Percentiles rank a stretch among this genome's conserved stretches.
Conservation (phyloP, 2,113 vertebrate genomes). For the Podarcis cretensis region DNA sequence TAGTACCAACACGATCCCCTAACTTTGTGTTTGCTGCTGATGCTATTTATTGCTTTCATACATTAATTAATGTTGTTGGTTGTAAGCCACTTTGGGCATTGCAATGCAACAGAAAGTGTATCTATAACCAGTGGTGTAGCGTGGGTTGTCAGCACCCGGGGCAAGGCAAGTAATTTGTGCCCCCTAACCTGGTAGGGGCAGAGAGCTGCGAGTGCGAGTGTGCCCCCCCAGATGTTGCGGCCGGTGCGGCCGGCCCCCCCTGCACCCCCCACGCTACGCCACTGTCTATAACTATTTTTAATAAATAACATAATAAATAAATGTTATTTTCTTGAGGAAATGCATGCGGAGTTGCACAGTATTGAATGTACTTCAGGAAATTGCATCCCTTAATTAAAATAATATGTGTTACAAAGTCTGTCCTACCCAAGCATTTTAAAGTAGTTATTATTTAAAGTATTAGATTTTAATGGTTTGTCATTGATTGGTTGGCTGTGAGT, state of each 20-base stretch:
- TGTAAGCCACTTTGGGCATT: background rate
- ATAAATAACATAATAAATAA: background rate
- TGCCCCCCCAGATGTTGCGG: no score
- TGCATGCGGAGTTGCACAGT: background rate
- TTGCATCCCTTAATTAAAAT: background rate
- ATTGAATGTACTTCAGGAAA: background rate
- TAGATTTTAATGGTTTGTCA: slow-evolving; percentile 34
- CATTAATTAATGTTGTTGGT: background rate
- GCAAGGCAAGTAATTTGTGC: no score
- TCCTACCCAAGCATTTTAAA: background rate
- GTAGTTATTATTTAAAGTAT: background rate
- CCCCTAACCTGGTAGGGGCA: no score
- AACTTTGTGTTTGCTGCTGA: background rate
- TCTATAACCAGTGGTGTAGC: background rate
- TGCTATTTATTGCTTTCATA: background rate
- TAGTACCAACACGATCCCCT: no score
- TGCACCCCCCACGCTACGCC: no score
- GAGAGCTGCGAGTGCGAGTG: no score
- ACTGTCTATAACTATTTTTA: background rate
- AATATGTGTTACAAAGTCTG: background rate
- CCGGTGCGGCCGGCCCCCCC: no score
- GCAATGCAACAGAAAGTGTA: background rate
- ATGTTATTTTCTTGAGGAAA: background rate
- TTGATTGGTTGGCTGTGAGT: slow-evolving; percentile 10
- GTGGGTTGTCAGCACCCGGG: no score